Conservation (phyloP, 2,888 invertebrate species). For the Polymixis flavicincta region DNA sequence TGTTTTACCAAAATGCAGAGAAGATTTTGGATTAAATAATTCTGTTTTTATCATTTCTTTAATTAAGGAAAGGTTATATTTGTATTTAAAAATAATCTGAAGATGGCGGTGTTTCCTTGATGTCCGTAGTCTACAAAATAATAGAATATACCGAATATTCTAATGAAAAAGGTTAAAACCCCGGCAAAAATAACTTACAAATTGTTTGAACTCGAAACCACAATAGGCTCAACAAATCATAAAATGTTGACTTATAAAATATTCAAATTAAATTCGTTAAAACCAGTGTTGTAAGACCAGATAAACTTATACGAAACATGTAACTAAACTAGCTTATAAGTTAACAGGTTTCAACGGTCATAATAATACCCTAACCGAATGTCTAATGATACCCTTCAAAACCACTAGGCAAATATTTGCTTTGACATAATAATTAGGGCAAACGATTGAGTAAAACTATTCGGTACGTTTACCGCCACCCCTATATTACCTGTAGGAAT, state of each 20-base stretch:
- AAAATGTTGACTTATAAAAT: conserved; percentile 27
- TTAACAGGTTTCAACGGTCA: conserved; percentile 27
- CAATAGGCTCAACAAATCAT: not conserved
- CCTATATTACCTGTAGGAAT: not conserved
- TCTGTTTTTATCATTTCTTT: not conserved
- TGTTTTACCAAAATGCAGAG: not conserved
- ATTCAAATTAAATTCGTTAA: conserved; percentile 28
- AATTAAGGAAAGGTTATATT: not conserved
- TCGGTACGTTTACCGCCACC: conserved; percentile 4
- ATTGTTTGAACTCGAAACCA: not conserved
- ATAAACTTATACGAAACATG: conserved; percentile 8
- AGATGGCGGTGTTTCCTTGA: not conserved
- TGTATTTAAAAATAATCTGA: too few species aligned
- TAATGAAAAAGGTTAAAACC: not conserved
- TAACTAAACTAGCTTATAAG: conserved; percentile 8
- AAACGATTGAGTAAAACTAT: conserved; percentile 3
- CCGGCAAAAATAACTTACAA: not conserved
- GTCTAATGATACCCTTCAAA: conserved; percentile 27
- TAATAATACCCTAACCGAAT: conserved; percentile 20
- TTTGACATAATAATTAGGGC: conserved; percentile 16
- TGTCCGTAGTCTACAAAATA: not conserved
- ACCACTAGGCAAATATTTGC: conserved; percentile 9
- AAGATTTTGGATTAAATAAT: not conserved
- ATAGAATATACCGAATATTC: not conserved
- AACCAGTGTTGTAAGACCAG: conserved; percentile 30